Conservation (phyloP, 2,888 invertebrate genomes). For the Drosophila sordidapex region DNA sequence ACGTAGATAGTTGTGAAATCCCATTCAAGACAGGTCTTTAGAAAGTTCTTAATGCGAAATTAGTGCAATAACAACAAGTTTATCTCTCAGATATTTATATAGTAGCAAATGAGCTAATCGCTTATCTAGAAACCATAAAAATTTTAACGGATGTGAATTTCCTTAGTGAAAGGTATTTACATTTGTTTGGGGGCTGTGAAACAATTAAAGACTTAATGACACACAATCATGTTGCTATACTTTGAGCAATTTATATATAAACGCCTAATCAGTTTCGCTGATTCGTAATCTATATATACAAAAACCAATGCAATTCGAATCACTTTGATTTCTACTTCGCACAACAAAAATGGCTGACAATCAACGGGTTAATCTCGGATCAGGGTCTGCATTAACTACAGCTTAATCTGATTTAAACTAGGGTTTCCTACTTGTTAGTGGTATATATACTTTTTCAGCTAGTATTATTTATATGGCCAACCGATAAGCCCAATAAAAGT, state of each 20-base stretch:
- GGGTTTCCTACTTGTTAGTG: not conserved
- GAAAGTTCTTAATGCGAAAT: not conserved
- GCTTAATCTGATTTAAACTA: not conserved
- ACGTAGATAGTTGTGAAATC: not conserved
- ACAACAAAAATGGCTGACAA: conserved; percentile 5
- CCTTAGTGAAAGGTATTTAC: not conserved
- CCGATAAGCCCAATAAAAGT: conserved; percentile 1
- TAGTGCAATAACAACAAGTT: not conserved
- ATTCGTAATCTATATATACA: conserved; percentile 14
- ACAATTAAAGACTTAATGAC: not conserved
- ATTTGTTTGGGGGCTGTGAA: not conserved
- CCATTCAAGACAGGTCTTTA: not conserved
- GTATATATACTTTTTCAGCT: not conserved
- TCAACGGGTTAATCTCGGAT: conserved; percentile 26
- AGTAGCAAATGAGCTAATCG: not conserved
- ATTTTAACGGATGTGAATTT: conserved; percentile 2
- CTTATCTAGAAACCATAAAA: not conserved
- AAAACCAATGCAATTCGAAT: conserved; percentile 12
- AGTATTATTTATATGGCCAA: not conserved
- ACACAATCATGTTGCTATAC: not conserved
- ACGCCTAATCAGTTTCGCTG: conserved; percentile 9
- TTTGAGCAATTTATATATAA: not conserved
- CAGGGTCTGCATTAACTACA: conserved; percentile 8
- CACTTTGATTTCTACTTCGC: conserved; percentile 1
- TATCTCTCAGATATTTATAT: not conserved